Percentiles rank a stretch among this genome's conserved stretches.
These are phyloP conservation scores for Channallabes apus DNA, from an alignment of 2,797 vertebrate species.

Conservation along the genomic window DNA sequence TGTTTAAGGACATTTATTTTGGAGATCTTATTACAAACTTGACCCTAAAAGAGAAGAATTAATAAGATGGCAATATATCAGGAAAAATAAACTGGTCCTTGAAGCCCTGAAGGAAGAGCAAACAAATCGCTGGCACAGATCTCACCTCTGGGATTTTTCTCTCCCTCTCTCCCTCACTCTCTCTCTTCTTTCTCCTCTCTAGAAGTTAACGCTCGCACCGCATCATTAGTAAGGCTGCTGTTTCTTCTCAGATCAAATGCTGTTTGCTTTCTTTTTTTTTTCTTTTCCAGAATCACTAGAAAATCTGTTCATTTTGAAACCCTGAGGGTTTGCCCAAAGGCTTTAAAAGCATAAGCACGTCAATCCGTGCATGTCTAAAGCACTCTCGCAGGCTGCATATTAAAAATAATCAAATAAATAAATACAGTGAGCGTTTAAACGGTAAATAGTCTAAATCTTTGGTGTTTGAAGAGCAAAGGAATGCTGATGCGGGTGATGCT, in stretches of 20 bases:
- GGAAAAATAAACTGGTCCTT: constrained; percentile 57
- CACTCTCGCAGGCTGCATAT: constrained; percentile 53
- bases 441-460: constrained; percentile 63
- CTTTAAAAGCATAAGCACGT: constrained; percentile 58
- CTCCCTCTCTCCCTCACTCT: constrained; percentile 18
- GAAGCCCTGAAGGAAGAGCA: constrained; percentile 58
- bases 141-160: constrained; percentile 60
- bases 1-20: constrained; percentile 56
- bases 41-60: constrained; percentile 59
- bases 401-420: constrained; percentile 51
- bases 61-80: constrained; percentile 60
- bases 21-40: constrained; percentile 54
- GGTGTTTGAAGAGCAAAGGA: constrained; percentile 58
- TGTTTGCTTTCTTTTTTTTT: constrained; percentile 40
- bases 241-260: constrained; percentile 61
- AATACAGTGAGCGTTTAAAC: constrained; percentile 54
- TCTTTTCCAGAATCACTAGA: constrained; percentile 50
- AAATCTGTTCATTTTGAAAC: constrained; percentile 60
- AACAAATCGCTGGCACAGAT: constrained; percentile 60
- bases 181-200: constrained; percentile 21
- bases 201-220: constrained; percentile 55
- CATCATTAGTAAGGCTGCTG: constrained; percentile 60
- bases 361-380: constrained; percentile 59
- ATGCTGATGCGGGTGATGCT: constrained; percentile 42
- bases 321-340: constrained; percentile 59